Percentiles rank a stretch among this genome's conserved stretches.
Evolutionary conservation across 2,797 vertebrate genomes (phyloP).

Genomic region (Siniperca scherzeri): DNA sequence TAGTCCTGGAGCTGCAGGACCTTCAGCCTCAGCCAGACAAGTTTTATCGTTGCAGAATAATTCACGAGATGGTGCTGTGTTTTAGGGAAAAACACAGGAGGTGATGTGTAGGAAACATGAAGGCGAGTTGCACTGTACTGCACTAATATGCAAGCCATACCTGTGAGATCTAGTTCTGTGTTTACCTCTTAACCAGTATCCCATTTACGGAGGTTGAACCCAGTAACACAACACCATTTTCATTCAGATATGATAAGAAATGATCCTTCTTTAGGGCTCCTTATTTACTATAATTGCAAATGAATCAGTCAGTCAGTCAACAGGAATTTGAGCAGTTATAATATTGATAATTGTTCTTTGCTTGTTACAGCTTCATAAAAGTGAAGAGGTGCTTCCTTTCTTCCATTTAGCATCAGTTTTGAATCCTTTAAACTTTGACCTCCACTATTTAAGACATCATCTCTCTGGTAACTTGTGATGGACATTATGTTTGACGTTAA

Average conservation of each 20-base stretch:
- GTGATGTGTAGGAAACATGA: background rate
- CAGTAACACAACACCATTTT: background rate
- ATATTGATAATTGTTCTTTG: background rate
- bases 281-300: background rate
- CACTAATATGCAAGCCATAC: background rate
- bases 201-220: background rate
- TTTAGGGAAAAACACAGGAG: background rate
- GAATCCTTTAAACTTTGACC: background rate
- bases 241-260: background rate
- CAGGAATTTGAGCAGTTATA: background rate
- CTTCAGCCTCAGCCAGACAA: background rate
- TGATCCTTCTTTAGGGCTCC: background rate
- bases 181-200: background rate
- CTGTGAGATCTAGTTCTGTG: background rate
- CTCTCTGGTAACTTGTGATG: background rate
- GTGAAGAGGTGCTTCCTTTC: background rate
- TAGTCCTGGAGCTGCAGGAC: background rate
- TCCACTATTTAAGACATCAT: background rate
- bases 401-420: background rate
- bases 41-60: conserved; percentile 2
- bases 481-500: background rate
- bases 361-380: background rate
- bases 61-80: background rate
- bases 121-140: too few relatives aligned
- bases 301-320: background rate